Conservation (phyloP, 2,113 vertebrate species). For the Nematolebias whitei region DNA sequence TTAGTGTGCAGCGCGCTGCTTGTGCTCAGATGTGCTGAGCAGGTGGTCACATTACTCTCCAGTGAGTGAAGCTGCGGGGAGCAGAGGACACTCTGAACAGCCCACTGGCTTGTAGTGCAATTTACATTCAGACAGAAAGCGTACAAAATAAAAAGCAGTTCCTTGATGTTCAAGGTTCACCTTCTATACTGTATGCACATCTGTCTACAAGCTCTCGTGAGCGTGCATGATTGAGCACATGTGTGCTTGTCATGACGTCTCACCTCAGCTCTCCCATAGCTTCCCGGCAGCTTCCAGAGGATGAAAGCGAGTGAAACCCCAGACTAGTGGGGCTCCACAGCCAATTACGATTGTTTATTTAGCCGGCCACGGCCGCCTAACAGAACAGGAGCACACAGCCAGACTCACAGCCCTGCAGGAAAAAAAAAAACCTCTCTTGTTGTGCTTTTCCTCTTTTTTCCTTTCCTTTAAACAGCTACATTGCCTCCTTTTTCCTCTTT, state of each 20-base stretch:
- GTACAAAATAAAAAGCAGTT: slow-evolving; percentile 19
- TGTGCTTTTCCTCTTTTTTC: slow-evolving; percentile 57
- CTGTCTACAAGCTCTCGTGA: slow-evolving; percentile 32
- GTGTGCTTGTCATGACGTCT: slow-evolving; percentile 81
- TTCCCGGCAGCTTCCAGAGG: slow-evolving; percentile 80
- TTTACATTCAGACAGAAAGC: slow-evolving; percentile 30
- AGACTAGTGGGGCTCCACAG: slow-evolving; percentile 92
- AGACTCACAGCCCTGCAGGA: slow-evolving; percentile 78
- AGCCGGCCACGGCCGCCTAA: slow-evolving; percentile 77
- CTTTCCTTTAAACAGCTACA: slow-evolving; percentile 51
- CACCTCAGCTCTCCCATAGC: slow-evolving; percentile 77
- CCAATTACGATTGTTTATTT: slow-evolving; percentile 93
- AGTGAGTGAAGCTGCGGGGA: slow-evolving; percentile 29
- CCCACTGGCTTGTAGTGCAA: slow-evolving; percentile 20
- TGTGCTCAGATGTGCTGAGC: slow-evolving; percentile 57
- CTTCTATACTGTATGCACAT: slow-evolving; percentile 2
- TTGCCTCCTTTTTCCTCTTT: slow-evolving; percentile 12
- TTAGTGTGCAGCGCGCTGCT: slow-evolving; percentile 12
- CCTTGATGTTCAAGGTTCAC: slow-evolving; percentile 5
- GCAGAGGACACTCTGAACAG: slow-evolving; percentile 11
- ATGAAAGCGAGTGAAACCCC: slow-evolving; percentile 81
- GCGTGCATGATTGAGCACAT: slow-evolving; percentile 68
- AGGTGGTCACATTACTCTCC: slow-evolving; percentile 56
- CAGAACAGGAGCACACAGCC: slow-evolving; percentile 78
- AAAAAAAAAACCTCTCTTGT: slow-evolving; percentile 79